phyloP scores from a whole-genome alignment of 2,113 vertebrate genomes.

The Oriolus oriolus region DNA sequence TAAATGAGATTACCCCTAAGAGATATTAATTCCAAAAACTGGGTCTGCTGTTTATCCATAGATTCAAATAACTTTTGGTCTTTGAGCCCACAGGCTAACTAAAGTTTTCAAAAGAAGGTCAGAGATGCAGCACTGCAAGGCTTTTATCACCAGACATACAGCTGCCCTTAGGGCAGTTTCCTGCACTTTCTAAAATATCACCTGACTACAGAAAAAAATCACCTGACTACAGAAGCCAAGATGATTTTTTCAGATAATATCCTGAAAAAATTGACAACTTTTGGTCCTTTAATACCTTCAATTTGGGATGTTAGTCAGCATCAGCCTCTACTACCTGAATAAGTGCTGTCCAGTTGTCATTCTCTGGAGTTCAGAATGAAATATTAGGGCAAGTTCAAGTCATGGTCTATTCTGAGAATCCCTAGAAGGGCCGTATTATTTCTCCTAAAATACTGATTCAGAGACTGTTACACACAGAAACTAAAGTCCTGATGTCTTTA shows the following conservation, averaged over 20 bases:
- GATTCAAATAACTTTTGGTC: background rate
- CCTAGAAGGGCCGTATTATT: background rate
- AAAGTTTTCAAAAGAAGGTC: background rate
- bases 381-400: background rate
- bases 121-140: background rate
- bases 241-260: background rate
- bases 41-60: background rate
- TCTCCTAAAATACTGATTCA: background rate
- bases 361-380: background rate
- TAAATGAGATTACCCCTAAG: background rate
- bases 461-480: background rate
- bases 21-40: background rate
- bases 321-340: background rate
- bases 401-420: background rate
- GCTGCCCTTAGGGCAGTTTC: background rate
- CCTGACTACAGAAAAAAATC: background rate
- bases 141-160: background rate
- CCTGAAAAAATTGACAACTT: background rate
- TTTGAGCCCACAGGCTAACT: background rate
- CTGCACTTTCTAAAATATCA: background rate
- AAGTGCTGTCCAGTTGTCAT: background rate
- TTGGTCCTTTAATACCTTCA: background rate
- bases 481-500: background rate
- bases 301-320: background rate
- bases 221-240: background rate